These are phyloP conservation scores for Tipula unca DNA, from an alignment of 2,888 invertebrate genomes.

Conservation along the genomic window DNA sequence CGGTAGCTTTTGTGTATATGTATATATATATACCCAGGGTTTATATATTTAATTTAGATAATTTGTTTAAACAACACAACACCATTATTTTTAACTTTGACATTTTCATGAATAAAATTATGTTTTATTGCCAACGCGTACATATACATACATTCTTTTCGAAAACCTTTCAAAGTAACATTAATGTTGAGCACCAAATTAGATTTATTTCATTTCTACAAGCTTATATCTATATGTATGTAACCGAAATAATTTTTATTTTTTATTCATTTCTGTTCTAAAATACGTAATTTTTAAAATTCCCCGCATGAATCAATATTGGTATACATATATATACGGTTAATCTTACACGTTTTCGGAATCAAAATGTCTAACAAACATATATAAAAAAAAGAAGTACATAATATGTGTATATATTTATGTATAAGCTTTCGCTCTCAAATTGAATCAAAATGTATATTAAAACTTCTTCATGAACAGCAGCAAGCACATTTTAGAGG, in stretches of 20 bases:
- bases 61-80: no score
- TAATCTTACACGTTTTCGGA: background rate
- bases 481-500: background rate
- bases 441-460: background rate
- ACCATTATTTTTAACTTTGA: background rate
- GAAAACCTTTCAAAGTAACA: background rate
- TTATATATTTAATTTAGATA: no score
- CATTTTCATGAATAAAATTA: background rate
- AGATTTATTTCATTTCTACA: background rate
- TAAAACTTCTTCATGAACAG: background rate
- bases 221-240: no score
- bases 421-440: background rate
- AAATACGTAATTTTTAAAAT: background rate
- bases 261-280: background rate
- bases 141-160: background rate
- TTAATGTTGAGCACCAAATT: background rate
- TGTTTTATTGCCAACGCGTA: background rate
- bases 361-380: background rate
- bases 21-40: no score
- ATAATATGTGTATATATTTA: background rate
- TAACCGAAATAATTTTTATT: background rate
- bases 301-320: background rate
- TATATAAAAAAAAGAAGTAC: no score
- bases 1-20: no score
- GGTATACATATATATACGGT: no score